These are phyloP conservation scores for Galerucella calmariensis DNA, from an alignment of 2,888 invertebrate species.

Conservation along the genomic window DNA sequence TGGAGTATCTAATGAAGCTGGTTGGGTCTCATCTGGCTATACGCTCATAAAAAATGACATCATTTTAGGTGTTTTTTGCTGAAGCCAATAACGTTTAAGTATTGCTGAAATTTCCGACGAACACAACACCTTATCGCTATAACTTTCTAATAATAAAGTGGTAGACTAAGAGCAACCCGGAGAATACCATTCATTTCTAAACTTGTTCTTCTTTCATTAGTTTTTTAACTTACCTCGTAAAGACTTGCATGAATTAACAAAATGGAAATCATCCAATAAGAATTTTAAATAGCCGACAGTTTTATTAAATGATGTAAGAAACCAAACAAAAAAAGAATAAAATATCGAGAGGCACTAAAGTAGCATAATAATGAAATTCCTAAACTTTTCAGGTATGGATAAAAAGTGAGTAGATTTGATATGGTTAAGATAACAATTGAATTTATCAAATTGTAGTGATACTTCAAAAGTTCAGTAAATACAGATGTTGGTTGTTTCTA, in stretches of 20 bases:
- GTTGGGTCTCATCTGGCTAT: too few relatives aligned
- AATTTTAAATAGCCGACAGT: not conserved
- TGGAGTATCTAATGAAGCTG: too few relatives aligned
- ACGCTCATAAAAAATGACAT: too few relatives aligned
- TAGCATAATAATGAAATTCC: conserved; percentile 18
- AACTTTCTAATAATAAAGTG: too few relatives aligned
- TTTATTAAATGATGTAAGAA: not conserved
- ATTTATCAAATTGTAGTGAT: conserved; percentile 29
- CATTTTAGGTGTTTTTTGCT: too few relatives aligned
- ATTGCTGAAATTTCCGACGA: too few relatives aligned
- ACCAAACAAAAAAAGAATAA: not conserved
- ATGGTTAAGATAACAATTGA: conserved; percentile 36
- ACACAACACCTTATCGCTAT: too few relatives aligned
- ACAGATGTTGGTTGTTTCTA: conserved; percentile 37
- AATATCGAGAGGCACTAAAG: conserved; percentile 5
- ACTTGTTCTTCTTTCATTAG: not conserved
- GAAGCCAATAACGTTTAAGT: too few relatives aligned
- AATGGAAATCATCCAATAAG: not conserved
- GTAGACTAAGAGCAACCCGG: too few relatives aligned
- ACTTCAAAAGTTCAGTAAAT: conserved; percentile 35
- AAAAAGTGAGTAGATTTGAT: conserved; percentile 32
- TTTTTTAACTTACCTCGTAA: not conserved
- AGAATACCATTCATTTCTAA: too few relatives aligned
- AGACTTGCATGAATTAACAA: not conserved
- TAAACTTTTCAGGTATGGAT: conserved; percentile 1